phyloP scores from a whole-genome alignment of 2,888 invertebrate genomes.

The Chrysina gloriosa region DNA sequence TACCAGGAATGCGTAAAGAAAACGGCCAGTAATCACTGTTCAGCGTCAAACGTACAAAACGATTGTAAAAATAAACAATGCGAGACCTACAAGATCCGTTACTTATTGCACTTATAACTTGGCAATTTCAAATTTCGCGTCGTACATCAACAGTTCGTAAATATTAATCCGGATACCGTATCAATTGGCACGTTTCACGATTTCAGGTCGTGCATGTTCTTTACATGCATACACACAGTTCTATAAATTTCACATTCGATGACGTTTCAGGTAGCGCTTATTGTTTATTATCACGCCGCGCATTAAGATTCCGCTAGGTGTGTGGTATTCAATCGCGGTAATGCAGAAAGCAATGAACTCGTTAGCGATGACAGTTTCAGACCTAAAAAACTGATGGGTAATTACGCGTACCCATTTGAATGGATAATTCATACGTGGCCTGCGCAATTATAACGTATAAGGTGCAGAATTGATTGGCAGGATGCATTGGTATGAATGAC shows the following conservation, averaged over 20 bases:
- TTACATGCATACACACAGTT: background rate
- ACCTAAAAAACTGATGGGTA: background rate
- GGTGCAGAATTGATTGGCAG: background rate
- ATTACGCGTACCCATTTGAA: background rate
- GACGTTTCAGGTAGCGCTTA: background rate
- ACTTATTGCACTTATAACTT: background rate
- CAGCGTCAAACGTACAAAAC: slow-evolving; percentile 10
- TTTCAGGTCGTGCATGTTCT: background rate
- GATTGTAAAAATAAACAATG: slow-evolving; percentile 22
- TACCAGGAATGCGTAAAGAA: slow-evolving; percentile 7
- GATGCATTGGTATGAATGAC: too few species aligned
- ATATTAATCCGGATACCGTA: background rate
- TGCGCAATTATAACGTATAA: background rate
- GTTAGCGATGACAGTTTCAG: background rate
- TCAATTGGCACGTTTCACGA: slow-evolving; percentile 9
- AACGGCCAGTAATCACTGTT: slow-evolving; percentile 4
- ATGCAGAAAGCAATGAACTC: slow-evolving; percentile 17
- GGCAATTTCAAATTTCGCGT: slow-evolving; percentile 5
- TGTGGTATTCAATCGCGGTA: background rate
- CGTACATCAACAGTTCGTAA: slow-evolving; percentile 3
- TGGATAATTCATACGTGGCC: background rate
- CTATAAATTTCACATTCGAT: background rate
- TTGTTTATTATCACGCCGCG: slow-evolving; percentile 13
- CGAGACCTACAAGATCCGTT: background rate
- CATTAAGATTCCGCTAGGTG: slow-evolving; percentile 17